Base-by-base conservation (phyloP, 1,140 invertebrate species). In the Pristionchus pacificus region DNA sequence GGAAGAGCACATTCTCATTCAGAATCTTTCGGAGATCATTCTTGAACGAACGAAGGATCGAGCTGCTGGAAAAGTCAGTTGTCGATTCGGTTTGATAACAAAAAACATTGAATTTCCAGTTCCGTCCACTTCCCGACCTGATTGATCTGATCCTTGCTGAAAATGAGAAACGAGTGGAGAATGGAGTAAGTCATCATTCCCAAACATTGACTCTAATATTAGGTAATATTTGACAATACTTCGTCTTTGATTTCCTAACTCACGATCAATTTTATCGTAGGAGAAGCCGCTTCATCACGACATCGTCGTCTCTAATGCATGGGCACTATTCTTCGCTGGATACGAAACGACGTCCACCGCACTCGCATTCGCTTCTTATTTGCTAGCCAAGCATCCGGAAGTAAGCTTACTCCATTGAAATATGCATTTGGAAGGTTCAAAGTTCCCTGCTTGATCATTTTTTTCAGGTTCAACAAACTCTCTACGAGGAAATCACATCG, bases 261-360 rank as follows among this genome's bases (percentile, higher is more conserved):
- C 6, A 19, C 6, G 38, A 10, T 10, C 6, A 6, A 49, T 49
- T 49, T 6, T 49, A 19, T 49, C 19, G 38, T 19, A 49, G 38
- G 38, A 49, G 19, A 49, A 10, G 6, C 6, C 38, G 6, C 38
- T 49, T 49, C 38, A 49, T 49, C 38, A 49, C 38, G 38, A 49
- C 19, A 19, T 49, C 6, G 19, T 49, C 19, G 38, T 49, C 6
- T 49, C 38, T 19, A 49, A 49, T 19, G 38, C 38, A 49, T 49
- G 38, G 6, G 2, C 86, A 1, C 84, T 86, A 65, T 80, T 84
- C 33, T 58, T 85, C 55, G 86, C 84, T 65, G 85, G 85, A 15
- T 85, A 81, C 68, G 85, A 86, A 31, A 86, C 85, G 0, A 85
- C 84, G 10, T 74, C 84, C 0, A 83, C 61, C 0, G 78, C 80